These are phyloP conservation scores for Seira sanloemensis DNA, from an alignment of 2,888 invertebrate species.

Conservation along the genomic window DNA sequence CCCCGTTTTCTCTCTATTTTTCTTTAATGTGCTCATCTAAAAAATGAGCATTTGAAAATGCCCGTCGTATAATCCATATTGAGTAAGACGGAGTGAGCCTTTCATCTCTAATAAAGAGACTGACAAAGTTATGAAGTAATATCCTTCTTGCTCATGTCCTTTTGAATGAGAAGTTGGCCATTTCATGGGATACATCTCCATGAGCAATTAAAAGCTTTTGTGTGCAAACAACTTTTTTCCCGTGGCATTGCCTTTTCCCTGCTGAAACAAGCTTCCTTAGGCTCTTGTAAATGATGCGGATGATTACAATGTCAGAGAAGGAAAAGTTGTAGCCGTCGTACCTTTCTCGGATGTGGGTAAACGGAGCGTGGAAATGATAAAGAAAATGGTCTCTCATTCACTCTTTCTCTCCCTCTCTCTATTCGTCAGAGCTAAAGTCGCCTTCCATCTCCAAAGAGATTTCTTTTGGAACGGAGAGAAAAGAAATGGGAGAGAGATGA, in stretches of 20 bases:
- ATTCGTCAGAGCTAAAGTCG: too few relatives aligned
- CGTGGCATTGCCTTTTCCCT: neutral
- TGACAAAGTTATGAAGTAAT: neutral
- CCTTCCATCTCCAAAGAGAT: neutral
- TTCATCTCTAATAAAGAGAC: neutral
- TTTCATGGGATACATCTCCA: neutral
- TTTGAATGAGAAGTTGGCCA: neutral
- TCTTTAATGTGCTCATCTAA: neutral
- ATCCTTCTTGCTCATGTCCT: neutral
- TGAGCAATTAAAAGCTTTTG: neutral
- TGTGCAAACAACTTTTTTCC: neutral
- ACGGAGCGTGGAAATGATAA: neutral
- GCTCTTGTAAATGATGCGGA: neutral
- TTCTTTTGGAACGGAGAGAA: neutral
- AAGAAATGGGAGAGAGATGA: neutral
- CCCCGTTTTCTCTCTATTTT: neutral
- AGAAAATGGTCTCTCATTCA: neutral
- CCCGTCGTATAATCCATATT: too few relatives aligned
- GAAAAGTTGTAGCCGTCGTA: neutral
- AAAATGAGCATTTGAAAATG: neutral
- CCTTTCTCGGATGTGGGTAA: neutral
- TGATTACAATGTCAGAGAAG: neutral
- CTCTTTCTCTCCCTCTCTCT: too few relatives aligned
- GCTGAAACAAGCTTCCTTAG: neutral
- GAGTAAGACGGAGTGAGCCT: too few relatives aligned